Base-by-base conservation (phyloP, 64 coral and sea anemone species). In the Hydrozoanthus tunicans region DNA sequence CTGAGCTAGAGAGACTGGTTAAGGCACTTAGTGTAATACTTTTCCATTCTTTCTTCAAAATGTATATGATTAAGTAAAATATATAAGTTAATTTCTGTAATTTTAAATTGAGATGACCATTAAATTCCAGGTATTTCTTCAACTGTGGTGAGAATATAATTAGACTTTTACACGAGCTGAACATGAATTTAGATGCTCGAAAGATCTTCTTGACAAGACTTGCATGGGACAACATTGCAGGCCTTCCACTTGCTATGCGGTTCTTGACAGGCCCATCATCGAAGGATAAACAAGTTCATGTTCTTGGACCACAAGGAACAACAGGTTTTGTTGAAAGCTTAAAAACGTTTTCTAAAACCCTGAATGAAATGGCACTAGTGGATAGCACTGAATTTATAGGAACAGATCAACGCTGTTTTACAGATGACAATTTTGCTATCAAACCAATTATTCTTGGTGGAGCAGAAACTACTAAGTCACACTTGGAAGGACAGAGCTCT, bases 71-170 rank as follows among this genome's bases (percentile, higher is more conserved):
- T 43, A 43, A 43, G 32, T 1, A 43, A 43, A 43, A 43, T 1
- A 43, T 43, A 43, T 68, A 17, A 67, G 25, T 17, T 9, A 64
- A 69, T 27, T 55, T 8, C 8, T 58, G 77, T 17, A 24, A 83
- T 52, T 26, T 77, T 6, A 93, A 54, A 81, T 7, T 27, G 15
- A 17, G 72, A 83, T 72, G 5, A 52, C 4, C 27, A 6, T 66
- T 79, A 25, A 25, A 79, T 82, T 90, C 54, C 59, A 94, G 93
- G 71, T 94, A 94, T 94, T 94, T 94, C 58, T 94, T 94, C 59
- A 94, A 94, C 81, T 94, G 93, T 79, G 89, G 93, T 56, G 93
- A 94, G 79, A 94, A 91, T 66, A 84, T 90, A 43, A 64, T 78
- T n/a, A 94, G 89, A 73, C 73, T 94, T 52, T 81, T 88, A 14